Percentiles rank a stretch among this genome's conserved stretches.
phyloP scores from a whole-genome alignment of 2,797 vertebrate species.

The Fistularia commersonii region DNA sequence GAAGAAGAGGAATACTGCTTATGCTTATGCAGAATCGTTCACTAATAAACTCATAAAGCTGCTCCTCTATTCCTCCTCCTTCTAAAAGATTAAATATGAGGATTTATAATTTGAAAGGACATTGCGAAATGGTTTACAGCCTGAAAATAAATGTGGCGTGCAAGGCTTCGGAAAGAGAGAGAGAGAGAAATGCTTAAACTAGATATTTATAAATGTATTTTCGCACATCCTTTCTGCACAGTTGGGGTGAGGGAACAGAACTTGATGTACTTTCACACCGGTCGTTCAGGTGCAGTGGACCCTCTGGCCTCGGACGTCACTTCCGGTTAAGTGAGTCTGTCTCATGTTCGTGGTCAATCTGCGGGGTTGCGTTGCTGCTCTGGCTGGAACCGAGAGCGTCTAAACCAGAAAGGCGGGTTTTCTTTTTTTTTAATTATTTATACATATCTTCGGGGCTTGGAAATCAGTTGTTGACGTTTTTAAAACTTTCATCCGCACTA shows the following conservation, averaged over 20 bases:
- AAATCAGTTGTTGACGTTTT: background rate
- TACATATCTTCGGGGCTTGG: conserved; percentile 5
- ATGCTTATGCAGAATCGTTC: too few species aligned
- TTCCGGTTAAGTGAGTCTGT: conserved; percentile 67
- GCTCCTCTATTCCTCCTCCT: too few species aligned
- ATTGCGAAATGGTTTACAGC: too few species aligned
- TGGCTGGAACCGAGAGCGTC: conserved; percentile 45
- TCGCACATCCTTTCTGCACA: too few species aligned
- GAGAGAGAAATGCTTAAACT: too few species aligned
- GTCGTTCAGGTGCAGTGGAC: conserved; percentile 56
- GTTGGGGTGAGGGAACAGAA: conserved; percentile 34
- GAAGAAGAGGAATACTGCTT: too few species aligned
- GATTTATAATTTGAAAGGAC: too few species aligned
- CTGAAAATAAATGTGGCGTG: too few species aligned
- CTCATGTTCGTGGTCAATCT: conserved; percentile 16
- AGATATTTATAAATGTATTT: too few species aligned
- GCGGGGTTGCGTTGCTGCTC: conserved; percentile 54
- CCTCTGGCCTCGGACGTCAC: conserved; percentile 59
- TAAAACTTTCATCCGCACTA: background rate
- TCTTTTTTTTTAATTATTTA: background rate
- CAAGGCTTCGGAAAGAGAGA: too few species aligned
- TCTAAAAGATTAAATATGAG: too few species aligned
- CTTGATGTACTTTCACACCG: conserved; percentile 51
- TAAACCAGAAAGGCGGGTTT: conserved; percentile 17
- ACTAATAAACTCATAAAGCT: too few species aligned